Conservation (phyloP, 2,888 invertebrate genomes). For the Magallana nippona region DNA sequence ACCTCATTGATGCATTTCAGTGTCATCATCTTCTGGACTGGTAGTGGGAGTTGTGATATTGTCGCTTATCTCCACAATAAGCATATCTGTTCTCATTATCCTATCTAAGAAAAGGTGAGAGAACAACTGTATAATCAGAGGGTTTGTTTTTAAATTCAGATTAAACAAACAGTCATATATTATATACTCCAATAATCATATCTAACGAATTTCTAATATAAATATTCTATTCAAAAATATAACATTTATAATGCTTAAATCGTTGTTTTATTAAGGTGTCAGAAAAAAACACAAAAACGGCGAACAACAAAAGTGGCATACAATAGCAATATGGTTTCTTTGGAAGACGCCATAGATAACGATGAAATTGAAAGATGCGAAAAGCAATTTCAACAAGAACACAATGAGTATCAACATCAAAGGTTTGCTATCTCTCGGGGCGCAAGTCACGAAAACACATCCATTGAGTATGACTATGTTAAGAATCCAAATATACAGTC, state of each 20-base stretch:
- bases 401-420: not conserved
- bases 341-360: not conserved
- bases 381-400: not conserved
- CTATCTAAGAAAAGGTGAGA: not conserved
- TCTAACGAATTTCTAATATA: too few relatives aligned
- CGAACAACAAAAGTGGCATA: constrained; percentile 1
- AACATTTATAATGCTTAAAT: too few relatives aligned
- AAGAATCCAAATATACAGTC: not conserved
- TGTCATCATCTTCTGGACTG: not conserved
- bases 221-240: too few relatives aligned
- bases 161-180: not conserved
- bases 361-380: constrained; percentile 13
- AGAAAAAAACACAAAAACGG: not conserved
- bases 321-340: not conserved
- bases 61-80: not conserved
- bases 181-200: too few relatives aligned
- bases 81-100: not conserved
- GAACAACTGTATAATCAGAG: not conserved
- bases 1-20: not conserved
- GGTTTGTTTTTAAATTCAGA: not conserved
- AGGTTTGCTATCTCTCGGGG: not conserved
- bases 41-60: not conserved
- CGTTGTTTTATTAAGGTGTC: not conserved
- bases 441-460: not conserved
- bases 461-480: not conserved